Evolutionary conservation across 2,888 invertebrate genomes (phyloP).

Genomic region (Coleophora deauratella): DNA sequence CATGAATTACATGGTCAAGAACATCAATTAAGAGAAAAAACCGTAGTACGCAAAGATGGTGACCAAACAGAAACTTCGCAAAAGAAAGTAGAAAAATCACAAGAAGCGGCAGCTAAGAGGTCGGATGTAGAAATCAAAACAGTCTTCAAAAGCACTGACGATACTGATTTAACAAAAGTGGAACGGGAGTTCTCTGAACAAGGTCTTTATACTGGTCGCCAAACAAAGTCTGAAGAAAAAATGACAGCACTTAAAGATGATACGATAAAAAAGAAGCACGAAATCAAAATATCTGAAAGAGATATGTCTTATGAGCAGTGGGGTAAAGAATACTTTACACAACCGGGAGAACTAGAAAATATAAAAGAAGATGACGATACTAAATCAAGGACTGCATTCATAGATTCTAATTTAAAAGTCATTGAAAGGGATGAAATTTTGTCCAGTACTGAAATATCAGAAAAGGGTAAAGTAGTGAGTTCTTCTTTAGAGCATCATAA

Average conservation of each 20-base stretch:
- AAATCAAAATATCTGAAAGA: constrained; percentile 68
- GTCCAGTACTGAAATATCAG: constrained; percentile 55
- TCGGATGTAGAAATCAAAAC: constrained; percentile 65
- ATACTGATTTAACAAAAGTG: constrained; percentile 52
- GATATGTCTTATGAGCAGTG: constrained; percentile 69
- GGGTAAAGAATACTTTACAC: constrained; percentile 71
- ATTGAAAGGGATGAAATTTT: constrained; percentile 63
- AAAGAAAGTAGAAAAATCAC: constrained; percentile 67
- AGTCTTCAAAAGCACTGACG: constrained; percentile 56
- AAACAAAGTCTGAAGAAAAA: constrained; percentile 63
- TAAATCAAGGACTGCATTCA: constrained; percentile 53
- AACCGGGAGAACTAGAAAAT: constrained; percentile 61
- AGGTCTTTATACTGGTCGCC: constrained; percentile 60
- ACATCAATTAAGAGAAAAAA: constrained; percentile 66
- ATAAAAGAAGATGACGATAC: constrained; percentile 58
- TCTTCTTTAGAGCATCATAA: constrained; percentile 63
- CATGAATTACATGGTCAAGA: constrained; percentile 64
- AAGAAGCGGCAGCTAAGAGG: constrained; percentile 64
- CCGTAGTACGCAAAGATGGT: constrained; percentile 55
- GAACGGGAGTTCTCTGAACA: constrained; percentile 62
- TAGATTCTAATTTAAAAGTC: constrained; percentile 59
- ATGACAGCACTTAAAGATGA: constrained; percentile 69
- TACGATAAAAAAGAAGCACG: constrained; percentile 59
- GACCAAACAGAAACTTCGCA: constrained; percentile 67
- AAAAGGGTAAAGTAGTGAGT: constrained; percentile 64